phyloP scores from a whole-genome alignment of 2,888 invertebrate species.

The Endotricha flammealis region DNA sequence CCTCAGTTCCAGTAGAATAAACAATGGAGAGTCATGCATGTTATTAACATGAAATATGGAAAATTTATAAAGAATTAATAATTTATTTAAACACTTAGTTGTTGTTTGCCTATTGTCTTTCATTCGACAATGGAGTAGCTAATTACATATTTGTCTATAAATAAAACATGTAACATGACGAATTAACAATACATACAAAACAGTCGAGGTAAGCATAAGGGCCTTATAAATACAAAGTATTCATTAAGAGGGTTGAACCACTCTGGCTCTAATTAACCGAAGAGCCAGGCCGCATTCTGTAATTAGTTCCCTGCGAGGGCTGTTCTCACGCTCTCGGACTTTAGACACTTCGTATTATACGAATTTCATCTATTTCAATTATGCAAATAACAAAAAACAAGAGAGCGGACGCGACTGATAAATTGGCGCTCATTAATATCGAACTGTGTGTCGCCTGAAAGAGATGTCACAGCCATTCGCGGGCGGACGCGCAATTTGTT shows the following conservation, averaged over 20 bases:
- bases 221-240: constrained; percentile 67
- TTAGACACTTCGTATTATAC: constrained; percentile 50
- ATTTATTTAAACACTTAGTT: too few species aligned
- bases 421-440: constrained; percentile 25
- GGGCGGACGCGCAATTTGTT: constrained; percentile 64
- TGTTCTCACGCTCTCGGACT: constrained; percentile 68
- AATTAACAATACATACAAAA: constrained; percentile 73
- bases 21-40: too few species aligned
- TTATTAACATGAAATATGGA: too few species aligned
- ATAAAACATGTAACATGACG: constrained; percentile 31
- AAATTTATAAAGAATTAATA: too few species aligned
- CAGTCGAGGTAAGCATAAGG: constrained; percentile 60
- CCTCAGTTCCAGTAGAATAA: too few species aligned
- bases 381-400: constrained; percentile 35
- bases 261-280: constrained; percentile 75
- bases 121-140: too few species aligned
- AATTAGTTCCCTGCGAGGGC: constrained; percentile 73
- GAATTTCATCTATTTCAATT: constrained; percentile 56
- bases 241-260: constrained; percentile 76
- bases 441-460: constrained; percentile 26
- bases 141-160: neutral
- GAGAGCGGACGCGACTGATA: constrained; percentile 16
- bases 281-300: constrained; percentile 72
- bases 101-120: too few species aligned
- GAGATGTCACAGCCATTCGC: constrained; percentile 39